A percentile compares a stretch with the other conserved stretches of the same genome.
Evolutionary conservation across 2,797 vertebrate species (phyloP).

Genomic region (Eptatretus atami): DNA sequence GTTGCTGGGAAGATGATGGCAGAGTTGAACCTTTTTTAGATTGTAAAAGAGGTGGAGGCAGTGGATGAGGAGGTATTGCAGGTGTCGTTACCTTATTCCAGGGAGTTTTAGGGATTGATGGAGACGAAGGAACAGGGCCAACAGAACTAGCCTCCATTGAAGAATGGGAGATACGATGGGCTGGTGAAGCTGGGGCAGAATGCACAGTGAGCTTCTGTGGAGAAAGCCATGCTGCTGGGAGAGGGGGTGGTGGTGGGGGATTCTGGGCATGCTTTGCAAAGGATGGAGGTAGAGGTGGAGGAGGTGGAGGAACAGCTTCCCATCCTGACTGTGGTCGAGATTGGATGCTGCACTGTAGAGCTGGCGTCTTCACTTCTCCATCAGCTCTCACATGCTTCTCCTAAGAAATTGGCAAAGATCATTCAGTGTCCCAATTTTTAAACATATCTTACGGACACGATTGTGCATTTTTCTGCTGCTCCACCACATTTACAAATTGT

Average conservation of each 20-base stretch:
- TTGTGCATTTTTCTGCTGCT: too few species aligned
- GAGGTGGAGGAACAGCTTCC: slow-evolving; percentile 4
- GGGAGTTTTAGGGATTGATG: slow-evolving; percentile 12
- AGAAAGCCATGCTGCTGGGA: slow-evolving; percentile 10
- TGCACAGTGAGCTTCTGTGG: neutral
- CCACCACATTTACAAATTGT: too few species aligned
- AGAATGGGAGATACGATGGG: slow-evolving; percentile 11
- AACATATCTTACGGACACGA: too few species aligned
- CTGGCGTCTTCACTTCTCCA: neutral
- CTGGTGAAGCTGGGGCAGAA: slow-evolving; percentile 13
- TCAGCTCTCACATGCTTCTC: slow-evolving; percentile 1
- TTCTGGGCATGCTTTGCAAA: slow-evolving; percentile 10
- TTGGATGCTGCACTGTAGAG: neutral
- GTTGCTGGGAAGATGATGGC: slow-evolving; percentile 25
- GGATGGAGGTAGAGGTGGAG: neutral
- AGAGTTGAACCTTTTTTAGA: slow-evolving; percentile 17
- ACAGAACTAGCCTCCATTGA: slow-evolving; percentile 4
- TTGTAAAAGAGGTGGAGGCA: slow-evolving; percentile 7
- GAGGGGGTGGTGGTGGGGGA: slow-evolving; percentile 12
- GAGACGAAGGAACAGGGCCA: slow-evolving; percentile 14
- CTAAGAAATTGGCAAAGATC: neutral
- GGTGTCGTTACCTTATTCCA: slow-evolving; percentile 6
- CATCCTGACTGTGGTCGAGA: slow-evolving; percentile 4
- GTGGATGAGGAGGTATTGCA: slow-evolving; percentile 10
- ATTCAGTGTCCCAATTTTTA: too few species aligned